These are phyloP conservation scores for Lumbricus terrestris DNA, from an alignment of 2,888 invertebrate genomes.

Conservation along the genomic window DNA sequence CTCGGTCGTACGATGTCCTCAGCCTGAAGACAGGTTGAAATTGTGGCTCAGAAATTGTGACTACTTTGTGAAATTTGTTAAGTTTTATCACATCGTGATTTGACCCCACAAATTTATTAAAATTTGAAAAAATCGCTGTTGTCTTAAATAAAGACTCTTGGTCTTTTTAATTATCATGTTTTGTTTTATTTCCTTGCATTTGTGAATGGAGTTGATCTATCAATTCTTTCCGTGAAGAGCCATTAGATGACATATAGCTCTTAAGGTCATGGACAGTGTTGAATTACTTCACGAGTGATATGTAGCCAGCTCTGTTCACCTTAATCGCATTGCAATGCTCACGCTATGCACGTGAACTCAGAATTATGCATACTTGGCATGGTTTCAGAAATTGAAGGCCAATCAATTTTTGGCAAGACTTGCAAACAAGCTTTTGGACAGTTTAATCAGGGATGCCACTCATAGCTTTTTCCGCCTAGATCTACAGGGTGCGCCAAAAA, in stretches of 20 bases:
- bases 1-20: slow-evolving; percentile 75
- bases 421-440: background rate
- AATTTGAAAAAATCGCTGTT: background rate
- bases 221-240: background rate
- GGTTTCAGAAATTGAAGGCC: background rate
- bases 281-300: background rate
- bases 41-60: background rate
- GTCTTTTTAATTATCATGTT: background rate
- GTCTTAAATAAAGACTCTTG: background rate
- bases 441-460: too few species aligned
- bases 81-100: background rate
- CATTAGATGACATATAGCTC: background rate
- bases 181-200: background rate
- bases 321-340: background rate
- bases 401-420: background rate
- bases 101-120: background rate
- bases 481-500: too few species aligned
- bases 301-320: background rate
- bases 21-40: slow-evolving; percentile 70
- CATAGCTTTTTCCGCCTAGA: too few species aligned
- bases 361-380: background rate
- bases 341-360: background rate
- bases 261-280: background rate
- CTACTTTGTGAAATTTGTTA: background rate
- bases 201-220: background rate